These are phyloP conservation scores for Ashinkailepas kermadecensis DNA, from an alignment of 2,888 invertebrate genomes.

Conservation along the genomic window DNA sequence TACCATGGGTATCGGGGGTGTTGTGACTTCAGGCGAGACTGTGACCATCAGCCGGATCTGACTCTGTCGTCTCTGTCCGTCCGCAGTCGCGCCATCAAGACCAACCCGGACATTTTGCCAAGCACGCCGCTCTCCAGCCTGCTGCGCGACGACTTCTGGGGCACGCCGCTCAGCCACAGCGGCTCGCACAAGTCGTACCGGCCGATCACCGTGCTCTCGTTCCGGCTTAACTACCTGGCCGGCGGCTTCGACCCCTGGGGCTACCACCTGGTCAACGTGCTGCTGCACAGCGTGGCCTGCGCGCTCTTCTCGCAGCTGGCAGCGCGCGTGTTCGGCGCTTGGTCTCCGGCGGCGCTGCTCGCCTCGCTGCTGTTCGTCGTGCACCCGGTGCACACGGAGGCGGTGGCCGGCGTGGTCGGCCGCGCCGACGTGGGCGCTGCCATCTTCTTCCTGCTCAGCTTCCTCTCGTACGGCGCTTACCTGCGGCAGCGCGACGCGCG, in stretches of 20 bases:
- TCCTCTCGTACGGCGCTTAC: slow-evolving; percentile 76
- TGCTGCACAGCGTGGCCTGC: slow-evolving; percentile 46
- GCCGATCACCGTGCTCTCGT: slow-evolving; percentile 81
- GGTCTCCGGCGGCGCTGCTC: slow-evolving; percentile 44
- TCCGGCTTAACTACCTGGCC: slow-evolving; percentile 48
- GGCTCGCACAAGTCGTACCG: slow-evolving; percentile 97
- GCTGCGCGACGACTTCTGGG: slow-evolving; percentile 95
- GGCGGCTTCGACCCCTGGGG: slow-evolving; percentile 65
- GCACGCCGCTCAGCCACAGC: slow-evolving; percentile 81
- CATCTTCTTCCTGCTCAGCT: slow-evolving; percentile 78
- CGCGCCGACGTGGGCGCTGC: slow-evolving; percentile 89
- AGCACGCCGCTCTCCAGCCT: slow-evolving; percentile 72
- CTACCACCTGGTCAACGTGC: slow-evolving; percentile 62
- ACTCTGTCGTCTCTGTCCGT: slow-evolving; percentile 35
- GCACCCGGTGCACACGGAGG: slow-evolving; percentile 94
- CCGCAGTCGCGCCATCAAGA: slow-evolving; percentile 88
- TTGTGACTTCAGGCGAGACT: no score
- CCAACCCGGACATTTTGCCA: slow-evolving; percentile 84
- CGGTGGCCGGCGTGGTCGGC: slow-evolving; percentile 91
- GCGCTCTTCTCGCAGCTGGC: slow-evolving; percentile 44
- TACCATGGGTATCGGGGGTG: no score
- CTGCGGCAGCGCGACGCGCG: slow-evolving; percentile 23
- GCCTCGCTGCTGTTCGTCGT: slow-evolving; percentile 83
- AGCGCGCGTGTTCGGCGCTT: slow-evolving; percentile 35
- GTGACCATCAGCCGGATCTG: no score